phyloP scores from a whole-genome alignment of 2,113 vertebrate genomes.

The Mustela nigripes region DNA sequence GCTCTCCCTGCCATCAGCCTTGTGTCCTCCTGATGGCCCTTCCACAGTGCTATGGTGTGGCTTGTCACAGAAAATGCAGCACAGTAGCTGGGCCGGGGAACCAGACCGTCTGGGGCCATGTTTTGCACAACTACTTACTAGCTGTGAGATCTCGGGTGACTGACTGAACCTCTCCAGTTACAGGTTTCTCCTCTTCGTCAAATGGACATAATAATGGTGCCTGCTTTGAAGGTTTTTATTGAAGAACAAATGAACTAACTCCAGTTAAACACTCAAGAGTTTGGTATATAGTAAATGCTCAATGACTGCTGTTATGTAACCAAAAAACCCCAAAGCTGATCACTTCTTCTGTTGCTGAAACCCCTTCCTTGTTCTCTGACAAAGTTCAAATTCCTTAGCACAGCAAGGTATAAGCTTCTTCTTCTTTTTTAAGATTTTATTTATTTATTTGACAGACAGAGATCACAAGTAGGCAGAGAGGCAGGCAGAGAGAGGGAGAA shows the following conservation, averaged over 20 bases:
- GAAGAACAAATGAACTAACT: background rate
- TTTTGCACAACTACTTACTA: background rate
- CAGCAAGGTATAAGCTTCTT: background rate
- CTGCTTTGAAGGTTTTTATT: background rate
- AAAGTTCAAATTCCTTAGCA: slow-evolving; percentile 3
- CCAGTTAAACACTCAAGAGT: background rate
- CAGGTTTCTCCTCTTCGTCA: background rate
- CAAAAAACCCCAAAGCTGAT: background rate
- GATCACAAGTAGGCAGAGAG: no score
- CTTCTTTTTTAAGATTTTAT: no score
- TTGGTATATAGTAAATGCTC: background rate
- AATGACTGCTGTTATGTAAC: background rate
- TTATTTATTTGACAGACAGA: no score
- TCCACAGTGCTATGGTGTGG: background rate
- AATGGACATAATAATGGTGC: background rate
- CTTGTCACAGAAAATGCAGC: background rate
- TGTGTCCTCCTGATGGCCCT: background rate
- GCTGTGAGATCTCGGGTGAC: background rate
- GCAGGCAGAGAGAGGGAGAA: no score
- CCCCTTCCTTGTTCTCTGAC: background rate
- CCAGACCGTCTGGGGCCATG: background rate
- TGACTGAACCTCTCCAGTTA: background rate
- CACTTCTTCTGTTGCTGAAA: slow-evolving; percentile 6
- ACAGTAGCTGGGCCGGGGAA: background rate
- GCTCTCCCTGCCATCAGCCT: background rate